Percentiles rank a stretch among this genome's conserved stretches.
phyloP scores from a whole-genome alignment of 2,888 invertebrate genomes.

The Unio pictorum region DNA sequence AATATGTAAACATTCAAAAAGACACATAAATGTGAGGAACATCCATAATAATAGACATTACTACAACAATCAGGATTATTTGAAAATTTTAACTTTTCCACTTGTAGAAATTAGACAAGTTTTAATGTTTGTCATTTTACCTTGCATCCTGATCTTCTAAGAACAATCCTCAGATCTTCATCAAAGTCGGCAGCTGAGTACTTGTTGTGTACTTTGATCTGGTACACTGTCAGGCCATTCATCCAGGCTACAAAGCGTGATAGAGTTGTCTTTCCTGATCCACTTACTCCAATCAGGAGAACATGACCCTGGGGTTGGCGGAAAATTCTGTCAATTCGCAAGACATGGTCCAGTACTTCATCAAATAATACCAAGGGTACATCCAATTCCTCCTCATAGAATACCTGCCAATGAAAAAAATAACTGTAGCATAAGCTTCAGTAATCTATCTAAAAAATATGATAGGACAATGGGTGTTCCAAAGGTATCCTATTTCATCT shows the following conservation, averaged over 20 bases:
- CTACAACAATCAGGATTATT: too few species aligned
- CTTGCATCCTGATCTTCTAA: slow-evolving; percentile 75
- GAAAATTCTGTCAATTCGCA: slow-evolving; percentile 99
- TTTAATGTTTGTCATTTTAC: slow-evolving; percentile 36
- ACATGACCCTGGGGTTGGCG: slow-evolving; percentile 98
- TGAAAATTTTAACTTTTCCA: too few species aligned
- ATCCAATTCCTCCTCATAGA: slow-evolving; percentile 99
- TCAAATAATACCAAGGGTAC: slow-evolving; percentile 98
- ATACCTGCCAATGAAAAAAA: slow-evolving; percentile 77
- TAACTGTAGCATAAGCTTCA: too few species aligned
- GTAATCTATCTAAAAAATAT: too few species aligned
- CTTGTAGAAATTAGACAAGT: background rate
- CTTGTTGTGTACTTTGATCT: slow-evolving; percentile 99
- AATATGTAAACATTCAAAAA: too few species aligned
- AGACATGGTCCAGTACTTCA: slow-evolving; percentile 97
- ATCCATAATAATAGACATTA: too few species aligned
- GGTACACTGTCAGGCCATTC: slow-evolving; percentile 99
- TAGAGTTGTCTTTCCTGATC: slow-evolving; percentile 98
- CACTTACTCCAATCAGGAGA: slow-evolving; percentile 97
- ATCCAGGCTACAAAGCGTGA: slow-evolving; percentile 99
- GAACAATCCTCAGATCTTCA: slow-evolving; percentile 88
- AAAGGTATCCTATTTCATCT: too few species aligned
- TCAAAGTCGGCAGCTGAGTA: slow-evolving; percentile 99
- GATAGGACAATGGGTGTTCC: too few species aligned
- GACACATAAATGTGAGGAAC: too few species aligned